phyloP scores from a whole-genome alignment of 2,888 invertebrate species.

The Phlogophora meticulosa region DNA sequence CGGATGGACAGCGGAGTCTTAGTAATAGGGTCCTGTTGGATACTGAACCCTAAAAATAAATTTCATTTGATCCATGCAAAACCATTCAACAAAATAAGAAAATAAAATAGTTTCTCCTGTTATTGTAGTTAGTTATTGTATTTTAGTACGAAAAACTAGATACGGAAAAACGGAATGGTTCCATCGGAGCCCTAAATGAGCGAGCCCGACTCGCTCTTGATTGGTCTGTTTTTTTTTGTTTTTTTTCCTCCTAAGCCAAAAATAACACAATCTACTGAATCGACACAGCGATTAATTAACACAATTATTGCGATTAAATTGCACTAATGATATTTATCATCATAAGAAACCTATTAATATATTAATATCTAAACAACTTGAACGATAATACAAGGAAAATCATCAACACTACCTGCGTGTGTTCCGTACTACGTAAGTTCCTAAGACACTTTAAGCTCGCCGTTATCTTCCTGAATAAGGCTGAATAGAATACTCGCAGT shows the following conservation, averaged over 20 bases:
- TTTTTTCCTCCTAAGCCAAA: constrained; percentile 9
- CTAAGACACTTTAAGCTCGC: neutral
- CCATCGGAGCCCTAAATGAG: no score
- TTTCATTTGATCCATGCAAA: no score
- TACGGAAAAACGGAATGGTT: no score
- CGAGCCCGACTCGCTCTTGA: neutral
- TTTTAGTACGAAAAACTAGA: no score
- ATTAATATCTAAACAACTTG: constrained; percentile 9
- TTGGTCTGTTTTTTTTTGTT: neutral
- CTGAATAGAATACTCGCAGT: no score
- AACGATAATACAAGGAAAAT: constrained; percentile 19
- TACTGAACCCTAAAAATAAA: no score
- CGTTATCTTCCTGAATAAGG: neutral
- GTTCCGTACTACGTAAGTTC: neutral
- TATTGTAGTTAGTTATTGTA: no score
- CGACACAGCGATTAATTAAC: constrained; percentile 6
- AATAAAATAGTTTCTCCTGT: no score
- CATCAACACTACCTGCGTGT: neutral
- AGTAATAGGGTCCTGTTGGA: no score
- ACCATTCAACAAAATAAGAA: no score
- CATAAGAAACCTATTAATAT: constrained; percentile 9
- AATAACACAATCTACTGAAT: constrained; percentile 11
- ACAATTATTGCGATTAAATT: constrained; percentile 19
- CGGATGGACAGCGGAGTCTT: no score
- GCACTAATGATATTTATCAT: constrained; percentile 21